A percentile compares a stretch with the other conserved stretches of the same genome.
Evolutionary conservation across 2,113 vertebrate species (phyloP).

Genomic region (Ancistrus triradiatus): DNA sequence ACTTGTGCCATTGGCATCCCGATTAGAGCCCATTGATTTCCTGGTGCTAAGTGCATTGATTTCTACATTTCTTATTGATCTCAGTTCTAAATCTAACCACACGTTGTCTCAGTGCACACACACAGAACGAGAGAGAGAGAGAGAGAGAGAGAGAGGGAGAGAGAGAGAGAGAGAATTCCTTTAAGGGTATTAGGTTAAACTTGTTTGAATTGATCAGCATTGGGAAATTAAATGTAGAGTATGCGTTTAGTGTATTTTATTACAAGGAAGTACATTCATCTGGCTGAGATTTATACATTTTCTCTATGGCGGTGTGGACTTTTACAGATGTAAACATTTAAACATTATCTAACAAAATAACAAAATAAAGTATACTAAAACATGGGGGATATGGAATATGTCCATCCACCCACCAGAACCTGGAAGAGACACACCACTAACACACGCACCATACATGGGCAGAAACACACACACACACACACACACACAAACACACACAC

Average conservation of each 20-base stretch:
- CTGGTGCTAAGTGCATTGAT: slow-evolving; percentile 94
- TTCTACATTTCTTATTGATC: slow-evolving; percentile 98
- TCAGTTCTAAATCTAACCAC: slow-evolving; percentile 89
- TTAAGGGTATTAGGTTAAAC: slow-evolving; percentile 34
- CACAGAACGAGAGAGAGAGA: slow-evolving; percentile 20
- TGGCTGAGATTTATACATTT: neutral
- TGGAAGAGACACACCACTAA: too few relatives aligned
- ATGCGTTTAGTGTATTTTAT: slow-evolving; percentile 5
- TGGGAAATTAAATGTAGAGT: slow-evolving; percentile 8
- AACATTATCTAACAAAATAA: too few relatives aligned
- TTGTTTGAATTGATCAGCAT: slow-evolving; percentile 11
- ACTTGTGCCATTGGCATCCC: slow-evolving; percentile 95
- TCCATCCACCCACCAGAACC: too few relatives aligned
- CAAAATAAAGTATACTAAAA: too few relatives aligned
- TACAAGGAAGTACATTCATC: neutral
- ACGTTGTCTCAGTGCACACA: slow-evolving; percentile 54
- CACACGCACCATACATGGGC: too few relatives aligned
- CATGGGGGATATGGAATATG: too few relatives aligned
- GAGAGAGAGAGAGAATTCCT: slow-evolving; percentile 14
- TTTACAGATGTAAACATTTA: too few relatives aligned
- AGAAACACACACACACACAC: too few relatives aligned
- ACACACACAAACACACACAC: neutral
- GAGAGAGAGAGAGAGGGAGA: slow-evolving; percentile 2
- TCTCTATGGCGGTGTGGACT: too few relatives aligned
- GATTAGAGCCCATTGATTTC: slow-evolving; percentile 96